phyloP scores from a whole-genome alignment of 2,888 invertebrate genomes.

The Trisateles emortualis region DNA sequence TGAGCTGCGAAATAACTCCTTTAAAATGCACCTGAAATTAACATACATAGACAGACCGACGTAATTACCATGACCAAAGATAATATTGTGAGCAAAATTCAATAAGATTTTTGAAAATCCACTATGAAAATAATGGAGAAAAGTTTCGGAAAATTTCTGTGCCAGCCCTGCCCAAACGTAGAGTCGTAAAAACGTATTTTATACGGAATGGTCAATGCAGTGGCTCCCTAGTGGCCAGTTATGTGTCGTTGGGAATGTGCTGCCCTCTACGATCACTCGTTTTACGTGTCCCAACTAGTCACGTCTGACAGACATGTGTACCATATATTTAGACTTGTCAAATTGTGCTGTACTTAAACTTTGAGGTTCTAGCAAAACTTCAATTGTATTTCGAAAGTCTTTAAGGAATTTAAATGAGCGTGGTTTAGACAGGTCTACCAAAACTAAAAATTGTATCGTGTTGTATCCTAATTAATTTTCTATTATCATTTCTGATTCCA shows the following conservation, averaged over 20 bases:
- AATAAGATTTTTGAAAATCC: too few species aligned
- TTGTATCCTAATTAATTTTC: too few species aligned
- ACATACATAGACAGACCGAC: too few species aligned
- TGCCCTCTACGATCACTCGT: slow-evolving; percentile 44
- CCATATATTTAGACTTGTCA: slow-evolving; percentile 2
- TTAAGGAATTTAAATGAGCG: too few species aligned
- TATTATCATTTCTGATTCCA: too few species aligned
- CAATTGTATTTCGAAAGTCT: neutral
- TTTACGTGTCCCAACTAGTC: slow-evolving; percentile 41
- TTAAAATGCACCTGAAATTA: too few species aligned
- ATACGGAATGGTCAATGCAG: slow-evolving; percentile 62
- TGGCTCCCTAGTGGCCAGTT: slow-evolving; percentile 64
- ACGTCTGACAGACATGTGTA: slow-evolving; percentile 26
- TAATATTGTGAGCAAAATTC: too few species aligned
- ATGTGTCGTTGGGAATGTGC: slow-evolving; percentile 49
- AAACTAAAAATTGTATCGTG: too few species aligned
- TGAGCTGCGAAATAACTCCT: too few species aligned
- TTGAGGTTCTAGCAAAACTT: neutral
- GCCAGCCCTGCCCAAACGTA: slow-evolving; percentile 37
- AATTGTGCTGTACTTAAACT: neutral
- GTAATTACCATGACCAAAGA: too few species aligned
- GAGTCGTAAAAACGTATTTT: slow-evolving; percentile 69
- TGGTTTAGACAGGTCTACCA: too few species aligned
- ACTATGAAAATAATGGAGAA: neutral
- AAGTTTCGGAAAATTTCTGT: neutral